These are phyloP conservation scores for Palythoa grandis DNA, from an alignment of 92 coral and sea anemone genomes.

Conservation along the genomic window DNA sequence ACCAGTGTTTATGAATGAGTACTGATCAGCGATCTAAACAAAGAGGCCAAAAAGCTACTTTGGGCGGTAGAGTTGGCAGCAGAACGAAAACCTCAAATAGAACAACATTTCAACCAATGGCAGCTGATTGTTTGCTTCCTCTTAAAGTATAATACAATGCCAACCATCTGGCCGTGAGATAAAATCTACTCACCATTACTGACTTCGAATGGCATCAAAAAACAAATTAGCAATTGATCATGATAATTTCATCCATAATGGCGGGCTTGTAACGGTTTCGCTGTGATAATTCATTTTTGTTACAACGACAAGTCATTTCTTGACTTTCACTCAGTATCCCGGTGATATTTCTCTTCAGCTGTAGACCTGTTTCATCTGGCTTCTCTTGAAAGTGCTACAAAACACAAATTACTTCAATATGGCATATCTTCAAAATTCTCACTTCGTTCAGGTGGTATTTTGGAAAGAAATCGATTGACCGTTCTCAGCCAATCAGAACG, in stretches of 20 bases:
- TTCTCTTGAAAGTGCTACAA: not conserved
- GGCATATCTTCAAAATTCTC: not conserved
- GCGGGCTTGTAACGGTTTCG: conserved; percentile 21
- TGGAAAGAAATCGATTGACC: not conserved
- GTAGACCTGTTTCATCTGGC: not conserved
- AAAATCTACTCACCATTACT: conserved; percentile 34
- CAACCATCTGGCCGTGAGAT: conserved; percentile 22
- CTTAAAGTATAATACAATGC: not conserved
- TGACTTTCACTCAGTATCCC: not conserved
- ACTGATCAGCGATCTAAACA: not conserved
- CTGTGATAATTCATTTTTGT: not conserved
- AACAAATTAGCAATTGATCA: conserved; percentile 15
- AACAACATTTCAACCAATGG: conserved; percentile 20
- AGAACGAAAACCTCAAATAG: conserved; percentile 14
- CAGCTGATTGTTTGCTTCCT: not conserved
- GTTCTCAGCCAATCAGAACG: not conserved
- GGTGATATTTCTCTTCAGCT: not conserved
- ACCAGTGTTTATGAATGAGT: not conserved
- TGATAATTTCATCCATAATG: not conserved
- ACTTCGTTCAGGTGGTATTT: conserved; percentile 7
- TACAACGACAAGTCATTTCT: not conserved
- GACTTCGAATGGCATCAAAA: not conserved
- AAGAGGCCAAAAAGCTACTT: not conserved
- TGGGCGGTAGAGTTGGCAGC: not conserved
- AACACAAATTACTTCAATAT: not conserved